Conservation (phyloP, 2,113 vertebrate species). For the Centropus bengalensis region DNA sequence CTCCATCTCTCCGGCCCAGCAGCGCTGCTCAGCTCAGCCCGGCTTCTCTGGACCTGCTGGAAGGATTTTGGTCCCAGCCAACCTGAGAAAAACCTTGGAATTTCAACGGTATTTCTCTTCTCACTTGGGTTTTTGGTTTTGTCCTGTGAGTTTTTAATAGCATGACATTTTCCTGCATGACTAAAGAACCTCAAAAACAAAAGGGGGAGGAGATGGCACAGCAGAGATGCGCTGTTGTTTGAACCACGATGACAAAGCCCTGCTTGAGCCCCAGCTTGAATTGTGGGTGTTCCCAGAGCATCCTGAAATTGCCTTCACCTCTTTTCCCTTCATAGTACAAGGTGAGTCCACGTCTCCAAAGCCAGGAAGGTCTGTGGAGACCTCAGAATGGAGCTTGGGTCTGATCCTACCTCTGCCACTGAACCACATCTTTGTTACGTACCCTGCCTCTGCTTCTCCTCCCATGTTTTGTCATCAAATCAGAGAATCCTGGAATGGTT, state of each 20-base stretch:
- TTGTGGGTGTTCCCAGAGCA: background rate
- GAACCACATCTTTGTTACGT: no score
- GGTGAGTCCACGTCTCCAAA: background rate
- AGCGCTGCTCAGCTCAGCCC: background rate
- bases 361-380: background rate
- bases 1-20: accelerated
- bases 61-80: background rate
- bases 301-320: background rate
- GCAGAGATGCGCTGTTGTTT: background rate
- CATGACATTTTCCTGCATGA: background rate
- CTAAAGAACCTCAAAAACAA: slow-evolving; percentile 16
- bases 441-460: no score
- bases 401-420: no score
- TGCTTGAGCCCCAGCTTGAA: background rate
- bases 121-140: background rate
- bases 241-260: background rate
- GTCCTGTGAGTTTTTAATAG: background rate
- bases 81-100: background rate
- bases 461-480: no score
- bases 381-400: background rate
- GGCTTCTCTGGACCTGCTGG: background rate
- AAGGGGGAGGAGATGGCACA: background rate
- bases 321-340: background rate
- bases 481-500: no score
- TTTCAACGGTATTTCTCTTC: background rate